Conservation (phyloP, 2,113 vertebrate species). For the Benitochromis conjunctus region DNA sequence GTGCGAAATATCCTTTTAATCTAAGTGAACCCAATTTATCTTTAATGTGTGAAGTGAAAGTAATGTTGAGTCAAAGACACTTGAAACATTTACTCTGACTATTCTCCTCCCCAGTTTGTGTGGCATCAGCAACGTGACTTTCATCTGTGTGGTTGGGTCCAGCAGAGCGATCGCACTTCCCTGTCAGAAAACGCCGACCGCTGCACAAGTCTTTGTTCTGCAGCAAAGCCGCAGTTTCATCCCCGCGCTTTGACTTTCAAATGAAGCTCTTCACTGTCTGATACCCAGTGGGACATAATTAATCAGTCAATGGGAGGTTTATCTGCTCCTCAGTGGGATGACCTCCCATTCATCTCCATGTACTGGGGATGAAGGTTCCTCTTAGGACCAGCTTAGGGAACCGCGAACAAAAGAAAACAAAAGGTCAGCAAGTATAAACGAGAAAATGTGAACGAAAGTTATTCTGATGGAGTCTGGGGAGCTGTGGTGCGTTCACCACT, state of each 20-base stretch:
- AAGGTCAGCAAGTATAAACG: slow-evolving; percentile 1
- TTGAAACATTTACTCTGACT: neutral
- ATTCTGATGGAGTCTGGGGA: neutral
- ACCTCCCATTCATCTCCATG: neutral
- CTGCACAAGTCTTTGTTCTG: slow-evolving; percentile 41
- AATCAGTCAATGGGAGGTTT: slow-evolving; percentile 9
- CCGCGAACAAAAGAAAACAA: neutral
- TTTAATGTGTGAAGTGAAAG: neutral
- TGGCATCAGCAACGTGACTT: neutral
- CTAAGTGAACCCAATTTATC: neutral
- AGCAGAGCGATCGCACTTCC: neutral
- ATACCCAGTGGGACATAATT: neutral
- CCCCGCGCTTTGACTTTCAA: neutral
- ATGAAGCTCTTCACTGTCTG: slow-evolving; percentile 1
- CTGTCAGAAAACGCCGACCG: neutral
- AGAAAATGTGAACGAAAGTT: neutral
- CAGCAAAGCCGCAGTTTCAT: slow-evolving; percentile 5
- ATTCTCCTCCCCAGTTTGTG: neutral
- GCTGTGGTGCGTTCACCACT: slow-evolving; percentile 32
- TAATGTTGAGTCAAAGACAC: neutral
- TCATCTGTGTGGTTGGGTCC: neutral
- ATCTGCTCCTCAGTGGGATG: neutral
- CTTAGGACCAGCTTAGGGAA: slow-evolving; percentile 42
- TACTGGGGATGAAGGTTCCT: neutral
- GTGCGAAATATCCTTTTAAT: neutral